A percentile compares a stretch with the other conserved stretches of the same genome.
phyloP scores from a whole-genome alignment of 2,888 invertebrate genomes.

The Tholera decimalis region DNA sequence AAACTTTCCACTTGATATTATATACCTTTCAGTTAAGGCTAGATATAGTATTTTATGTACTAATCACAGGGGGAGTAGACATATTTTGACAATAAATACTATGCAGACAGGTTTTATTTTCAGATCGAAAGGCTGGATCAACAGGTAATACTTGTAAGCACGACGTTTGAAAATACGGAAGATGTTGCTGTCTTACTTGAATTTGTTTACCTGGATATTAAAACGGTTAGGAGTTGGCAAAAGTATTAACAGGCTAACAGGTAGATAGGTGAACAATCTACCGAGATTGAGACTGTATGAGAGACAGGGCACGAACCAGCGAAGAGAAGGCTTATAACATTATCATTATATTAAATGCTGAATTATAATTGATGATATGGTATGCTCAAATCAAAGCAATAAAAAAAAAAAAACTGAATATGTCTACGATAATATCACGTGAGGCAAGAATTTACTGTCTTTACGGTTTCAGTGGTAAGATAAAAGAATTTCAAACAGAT shows the following conservation, averaged over 20 bases:
- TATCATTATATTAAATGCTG: neutral
- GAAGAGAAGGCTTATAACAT: neutral
- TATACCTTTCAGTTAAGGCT: neutral
- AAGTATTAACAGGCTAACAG: neutral
- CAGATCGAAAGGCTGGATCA: neutral
- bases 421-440: slow-evolving; percentile 18
- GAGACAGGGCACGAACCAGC: neutral
- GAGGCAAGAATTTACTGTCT: slow-evolving; percentile 37
- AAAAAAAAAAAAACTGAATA: slow-evolving; percentile 30
- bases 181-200: neutral
- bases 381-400: slow-evolving; percentile 7
- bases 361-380: neutral
- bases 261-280: neutral
- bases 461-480: slow-evolving; percentile 22
- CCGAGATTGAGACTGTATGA: neutral
- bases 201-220: slow-evolving; percentile 4
- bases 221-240: neutral
- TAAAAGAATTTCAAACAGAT: slow-evolving; percentile 59
- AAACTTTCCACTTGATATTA: slow-evolving; percentile 13
- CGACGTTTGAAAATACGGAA: slow-evolving; percentile 1
- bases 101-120: neutral
- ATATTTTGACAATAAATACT: neutral
- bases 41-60: neutral
- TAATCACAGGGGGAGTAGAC: neutral
- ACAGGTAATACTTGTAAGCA: neutral